phyloP scores from a whole-genome alignment of 2,888 invertebrate genomes.

The Uropetala carovei region DNA sequence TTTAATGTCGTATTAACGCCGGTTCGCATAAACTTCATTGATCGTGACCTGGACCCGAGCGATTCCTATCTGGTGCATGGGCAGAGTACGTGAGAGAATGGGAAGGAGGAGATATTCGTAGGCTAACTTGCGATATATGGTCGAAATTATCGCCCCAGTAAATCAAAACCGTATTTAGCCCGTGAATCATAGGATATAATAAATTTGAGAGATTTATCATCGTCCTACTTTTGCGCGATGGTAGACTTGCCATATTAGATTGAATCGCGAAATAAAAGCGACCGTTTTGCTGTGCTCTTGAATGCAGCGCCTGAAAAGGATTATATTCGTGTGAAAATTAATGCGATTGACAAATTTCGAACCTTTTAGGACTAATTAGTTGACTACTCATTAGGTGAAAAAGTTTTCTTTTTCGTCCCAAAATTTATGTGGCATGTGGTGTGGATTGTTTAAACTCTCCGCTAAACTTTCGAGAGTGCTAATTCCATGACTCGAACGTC shows the following conservation, averaged over 20 bases:
- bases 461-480: too few relatives aligned
- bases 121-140: conserved; percentile 23
- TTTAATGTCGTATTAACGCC: background rate
- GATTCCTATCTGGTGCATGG: background rate
- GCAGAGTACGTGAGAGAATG: background rate
- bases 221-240: background rate
- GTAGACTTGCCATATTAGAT: background rate
- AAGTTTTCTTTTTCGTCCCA: too few relatives aligned
- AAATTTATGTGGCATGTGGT: too few relatives aligned
- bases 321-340: too few relatives aligned
- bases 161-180: conserved; percentile 2
- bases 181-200: conserved; percentile 17
- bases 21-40: background rate
- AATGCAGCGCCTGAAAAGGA: too few relatives aligned
- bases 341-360: too few relatives aligned
- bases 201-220: background rate
- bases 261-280: background rate
- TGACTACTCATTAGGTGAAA: too few relatives aligned
- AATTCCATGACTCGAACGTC: too few relatives aligned
- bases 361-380: too few relatives aligned
- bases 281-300: too few relatives aligned
- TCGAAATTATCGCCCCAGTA: conserved; percentile 47
- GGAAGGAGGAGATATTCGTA: background rate
- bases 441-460: too few relatives aligned
- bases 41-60: background rate